Evolutionary conservation across 2,797 vertebrate genomes (phyloP), one percentile per base, ranked within the genome.

Genomic region (Halcyon chelicuti): DNA sequence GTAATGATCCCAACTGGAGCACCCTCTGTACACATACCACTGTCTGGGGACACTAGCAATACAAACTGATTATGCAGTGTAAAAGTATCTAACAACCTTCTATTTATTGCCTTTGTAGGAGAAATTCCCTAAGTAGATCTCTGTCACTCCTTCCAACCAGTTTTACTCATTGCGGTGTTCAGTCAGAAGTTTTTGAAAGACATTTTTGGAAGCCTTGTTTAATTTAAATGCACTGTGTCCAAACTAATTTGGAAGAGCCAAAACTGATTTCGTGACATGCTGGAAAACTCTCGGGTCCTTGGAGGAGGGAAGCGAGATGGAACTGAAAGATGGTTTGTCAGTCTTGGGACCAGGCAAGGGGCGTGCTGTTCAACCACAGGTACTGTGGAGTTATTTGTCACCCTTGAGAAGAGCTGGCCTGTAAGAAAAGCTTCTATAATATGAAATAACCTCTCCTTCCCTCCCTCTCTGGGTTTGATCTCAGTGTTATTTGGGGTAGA

Each of bases 31-130:
- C 83, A 52, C 55, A 14, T 67, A 37, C 44, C 60, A 4, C 60
- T 78, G 19, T 65, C 82, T 95, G 76, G 80, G 83, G 77, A 88
- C 47, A 14, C 47, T 67, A 46, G 37, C 33, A 57, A 49, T 35
- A 15, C 73, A 80, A 81, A 58, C 61, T 81, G 79, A 71, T 88
- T 86, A 88, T 91, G 49, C 77, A 86, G 67, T 71, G 63, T 39
- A 76, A 10, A 84, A 91, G 47, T 71, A 63, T 71, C 58, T 63
- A 88, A 86, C 25, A 55, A 37, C 76, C 47, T 91, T 51, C 67
- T 72, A 12, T 78, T 93, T 88, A 75, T 88, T 91, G 88, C 33
- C 47, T 78, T 79, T 76, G 47, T 47, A 71, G 67, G n/a, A 94
- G 67, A 65, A 90, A 93, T 84, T 84, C 77, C 62, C 87, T 44